Evolutionary conservation across 1,140 invertebrate species (phyloP).

Genomic region (Drosophila melanogaster): Release_6_plus_ISO1_MT NT_037436.4:14006001-14006500

Average conservation of each 20-base stretch:
- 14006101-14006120: constrained; percentile 81
- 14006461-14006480: not conserved
- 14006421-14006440: too few species aligned
- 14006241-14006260: constrained; percentile 26
- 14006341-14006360: too few species aligned
- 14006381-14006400: too few species aligned
- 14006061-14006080: constrained; percentile 13
- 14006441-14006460: too few species aligned
- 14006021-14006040: constrained; percentile 43
- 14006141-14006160: constrained; percentile 54
- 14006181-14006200: constrained; percentile 41
- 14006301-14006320: too few species aligned
- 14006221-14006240: constrained; percentile 36
- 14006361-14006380: too few species aligned
- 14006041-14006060: constrained; percentile 18
- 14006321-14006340: too few species aligned
- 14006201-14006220: constrained; percentile 40
- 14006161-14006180: constrained; percentile 44
- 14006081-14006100: constrained; percentile 59
- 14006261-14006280: constrained; percentile 1
- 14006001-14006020: constrained; percentile 59
- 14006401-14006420: too few species aligned
- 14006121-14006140: constrained; percentile 83
- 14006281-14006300: too few species aligned
- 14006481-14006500: not conserved